Evolutionary conservation across 2,797 vertebrate genomes (phyloP), one percentile per base, ranked within the genome.

Genomic region (Chiroxiphia lanceolata): DNA sequence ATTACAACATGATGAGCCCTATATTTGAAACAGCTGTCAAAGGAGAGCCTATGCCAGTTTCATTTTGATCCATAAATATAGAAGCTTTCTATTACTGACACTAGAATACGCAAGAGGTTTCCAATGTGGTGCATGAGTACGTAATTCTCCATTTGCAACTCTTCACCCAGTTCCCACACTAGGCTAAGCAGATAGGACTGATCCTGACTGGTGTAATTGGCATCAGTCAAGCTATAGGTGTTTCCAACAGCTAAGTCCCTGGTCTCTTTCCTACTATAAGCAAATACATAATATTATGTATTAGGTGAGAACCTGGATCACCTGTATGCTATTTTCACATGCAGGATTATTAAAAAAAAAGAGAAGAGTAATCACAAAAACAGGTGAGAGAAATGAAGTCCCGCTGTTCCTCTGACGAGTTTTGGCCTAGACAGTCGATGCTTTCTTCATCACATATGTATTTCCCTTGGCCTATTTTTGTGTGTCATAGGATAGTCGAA

Each of bases 371-470:
- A 78, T 95, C 72, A 36, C 74, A 78, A 75, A 83, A 91, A 75
- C 76, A 95, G 65, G 51, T 89, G 80, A 90, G 42, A 82, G 61
- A 83, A 91, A 59, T 87, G 7, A 44, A 63, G 22, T 63, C 93
- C 81, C 0, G 3, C 61, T 64, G 83, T 57, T 98, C 97, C 97
- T 98, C 98, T 98, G 96, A 97, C 92, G 78, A 98, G 97, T 98
- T 97, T 97, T 93, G 95, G 97, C 77, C 95, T 97, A 96, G 97
- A 95, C 77, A 98, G 97, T 97, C 98, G 96, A 98, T 98, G 98
- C 97, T 97, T 97, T 98, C 98, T 98, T 98, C 98, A 98, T 98
- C 98, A 98, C 98, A 98, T 97, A 97, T 98, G 98, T 98, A 98
- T 98, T 98, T 98, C 97, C 97, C 98, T 95, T 88, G 56, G 95